Evolutionary conservation across 2,113 vertebrate species (phyloP), one percentile per base, ranked within the genome.

Genomic region (Circaetus cinerascens): DNA sequence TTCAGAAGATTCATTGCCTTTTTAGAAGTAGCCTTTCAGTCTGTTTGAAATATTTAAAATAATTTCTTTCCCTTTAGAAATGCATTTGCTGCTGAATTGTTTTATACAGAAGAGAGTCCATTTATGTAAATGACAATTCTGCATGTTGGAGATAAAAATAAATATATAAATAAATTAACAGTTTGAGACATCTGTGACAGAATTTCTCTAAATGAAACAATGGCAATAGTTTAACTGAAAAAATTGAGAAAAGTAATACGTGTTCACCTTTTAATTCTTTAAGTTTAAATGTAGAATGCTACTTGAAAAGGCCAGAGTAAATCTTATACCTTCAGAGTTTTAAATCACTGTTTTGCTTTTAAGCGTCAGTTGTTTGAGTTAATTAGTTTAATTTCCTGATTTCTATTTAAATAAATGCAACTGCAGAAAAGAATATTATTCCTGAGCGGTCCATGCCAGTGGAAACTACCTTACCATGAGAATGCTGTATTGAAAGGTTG

Each of bases 61-160:
- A 0, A 48, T 96, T 98, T 98, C 56, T 93, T 97, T 98, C 95
- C 78, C 83, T 93, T 98, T 77, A 97, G 97, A 98, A 98, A 96
- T 80, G 84, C 27, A 53, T 97, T 97, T 97, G 68, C 89, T 87
- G 60, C 51, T 88, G 83, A 94, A 98, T 96, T 98, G 59, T 92
- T 76, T 89, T 93, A 72, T 36, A 86, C 55, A 95, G 95, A 96
- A 98, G 95, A 95, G 92, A 97, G 95, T 94, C 29, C 69, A 95
- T 97, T 98, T 98, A 98, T 98, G 98, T 97, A 98, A 98, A 98
- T 98, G 74, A 97, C 94, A 93, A 69, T 97, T 98, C 98, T 98
- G 98, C 90, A 96, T 66, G 77, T 77, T 94, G 46, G 82, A 98
- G 98, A 98, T 98, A 95, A 98, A 98, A 97, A 98, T 97, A 96